Evolutionary conservation across 2,888 invertebrate species (phyloP).

Genomic region (Epistrophe grossulariae): DNA sequence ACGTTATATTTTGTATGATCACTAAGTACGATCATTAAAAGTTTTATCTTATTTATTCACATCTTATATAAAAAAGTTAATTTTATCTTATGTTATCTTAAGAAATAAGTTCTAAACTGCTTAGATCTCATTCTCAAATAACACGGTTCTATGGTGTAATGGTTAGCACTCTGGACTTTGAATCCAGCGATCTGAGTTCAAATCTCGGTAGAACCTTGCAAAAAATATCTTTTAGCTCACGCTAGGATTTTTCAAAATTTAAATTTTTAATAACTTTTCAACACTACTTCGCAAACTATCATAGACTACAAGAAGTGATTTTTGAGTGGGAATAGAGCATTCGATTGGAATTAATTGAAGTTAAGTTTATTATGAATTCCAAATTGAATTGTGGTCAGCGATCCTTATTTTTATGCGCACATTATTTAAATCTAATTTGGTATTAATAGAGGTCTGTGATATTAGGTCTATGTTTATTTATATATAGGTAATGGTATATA

Average conservation of each 20-base stretch:
- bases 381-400: conserved; percentile 52
- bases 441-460: background rate
- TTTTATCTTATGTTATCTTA: too few relatives aligned
- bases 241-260: too few relatives aligned
- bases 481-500: background rate
- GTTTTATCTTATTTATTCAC: too few relatives aligned
- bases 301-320: background rate
- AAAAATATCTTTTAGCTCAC: too few relatives aligned
- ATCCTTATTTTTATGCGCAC: conserved; percentile 58
- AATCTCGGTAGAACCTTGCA: conserved; percentile 84
- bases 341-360: conserved; percentile 42
- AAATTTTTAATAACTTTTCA: background rate
- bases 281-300: background rate
- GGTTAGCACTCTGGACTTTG: conserved; percentile 84
- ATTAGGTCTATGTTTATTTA: background rate
- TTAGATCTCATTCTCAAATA: too few relatives aligned
- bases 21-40: too few relatives aligned
- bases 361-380: conserved; percentile 54
- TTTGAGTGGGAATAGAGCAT: background rate
- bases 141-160: conserved; percentile 83
- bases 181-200: conserved; percentile 84
- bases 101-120: too few relatives aligned
- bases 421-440: conserved; percentile 39
- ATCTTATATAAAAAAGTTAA: too few relatives aligned
- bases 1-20: too few relatives aligned